Evolutionary conservation across 2,888 invertebrate genomes (phyloP).

Genomic region (Drosophila nr. fundita): DNA sequence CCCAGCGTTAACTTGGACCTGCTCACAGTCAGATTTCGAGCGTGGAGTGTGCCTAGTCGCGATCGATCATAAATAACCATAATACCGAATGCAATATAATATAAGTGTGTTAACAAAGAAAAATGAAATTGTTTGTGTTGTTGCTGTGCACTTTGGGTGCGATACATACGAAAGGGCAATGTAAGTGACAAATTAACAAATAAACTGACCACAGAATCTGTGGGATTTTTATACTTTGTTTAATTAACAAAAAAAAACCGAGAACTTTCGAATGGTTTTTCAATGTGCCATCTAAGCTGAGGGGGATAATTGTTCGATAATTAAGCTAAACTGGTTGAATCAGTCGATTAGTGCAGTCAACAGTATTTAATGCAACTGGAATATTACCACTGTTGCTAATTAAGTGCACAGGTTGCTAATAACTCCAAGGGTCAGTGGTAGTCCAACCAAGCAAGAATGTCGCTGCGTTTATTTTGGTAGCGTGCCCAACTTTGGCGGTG

Average conservation of each 20-base stretch:
- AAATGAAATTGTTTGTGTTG: constrained; percentile 42
- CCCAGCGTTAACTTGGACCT: not conserved
- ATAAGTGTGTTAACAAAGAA: not conserved
- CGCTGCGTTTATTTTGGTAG: constrained; percentile 13
- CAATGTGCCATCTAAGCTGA: constrained; percentile 5
- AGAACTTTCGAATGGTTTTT: not conserved
- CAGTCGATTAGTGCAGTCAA: constrained; percentile 1
- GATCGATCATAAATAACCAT: not conserved
- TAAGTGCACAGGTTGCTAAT: not conserved
- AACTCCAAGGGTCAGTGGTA: not conserved
- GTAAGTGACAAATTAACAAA: constrained; percentile 56
- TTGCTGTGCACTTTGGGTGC: constrained; percentile 39
- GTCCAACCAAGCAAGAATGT: constrained; percentile 56
- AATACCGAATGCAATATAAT: not conserved
- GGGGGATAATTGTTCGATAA: constrained; percentile 15
- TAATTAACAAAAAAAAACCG: constrained; percentile 32
- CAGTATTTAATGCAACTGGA: constrained; percentile 15
- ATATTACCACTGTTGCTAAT: constrained; percentile 6
- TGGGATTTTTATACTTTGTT: constrained; percentile 22
- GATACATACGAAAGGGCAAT: constrained; percentile 45
- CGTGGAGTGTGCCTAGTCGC: constrained; percentile 17
- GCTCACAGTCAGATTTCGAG: constrained; percentile 46
- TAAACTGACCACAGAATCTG: constrained; percentile 5
- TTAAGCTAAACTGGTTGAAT: constrained; percentile 1
- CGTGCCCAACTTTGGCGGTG: constrained; percentile 24